Evolutionary conservation across 2,113 vertebrate species (phyloP), one percentile per base, ranked within the genome.

Genomic region (Micronycteris hirsuta): DNA sequence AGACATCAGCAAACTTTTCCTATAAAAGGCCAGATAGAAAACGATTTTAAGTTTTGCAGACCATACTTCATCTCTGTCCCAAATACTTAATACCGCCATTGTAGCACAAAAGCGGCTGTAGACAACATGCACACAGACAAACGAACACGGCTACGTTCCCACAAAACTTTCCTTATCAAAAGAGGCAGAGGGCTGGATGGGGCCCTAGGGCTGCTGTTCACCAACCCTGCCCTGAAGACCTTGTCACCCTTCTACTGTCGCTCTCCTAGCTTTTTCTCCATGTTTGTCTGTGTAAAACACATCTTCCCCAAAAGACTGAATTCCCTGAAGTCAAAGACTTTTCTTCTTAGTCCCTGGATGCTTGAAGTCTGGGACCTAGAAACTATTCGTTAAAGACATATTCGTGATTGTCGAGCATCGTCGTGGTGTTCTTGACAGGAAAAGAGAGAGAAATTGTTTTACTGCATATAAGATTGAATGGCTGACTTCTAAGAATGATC

Each of bases 101-200:
- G 3, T 76, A 58, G 19, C 33, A 2, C n/a, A 36, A 49, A 90
- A 78, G 14, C 12, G 54, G 65, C 38, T n/a, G 9, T 4, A 20
- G 31, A 36, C 4, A 49, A 36, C 52, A 74, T 1, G 1, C 11
- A 43, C 12, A 19, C 28, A 78, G 63, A 86, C 33, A 63, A 52
- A n/a, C 19, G 31, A 89, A 7, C 31, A 16, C 76, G 45, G 43
- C 65, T 88, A 19, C 22, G 19, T 78, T 89, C 70, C 70, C n/a
- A 87, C 15, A 83, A 92, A 91, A 73, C 33, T 38, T 67, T 54
- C n/a, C 76, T 93, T 71, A 45, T 33, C 81, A 85, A 97, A 95
- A 19, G 58, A 92, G 65, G 24, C 3, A 0, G 65, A 20, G 12
- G 43, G 28, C 13, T 74, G 56, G 17, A 33, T 33, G 84, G 90